Conservation (phyloP, 2,797 vertebrate species). For the Micromesistius poutassou region DNA sequence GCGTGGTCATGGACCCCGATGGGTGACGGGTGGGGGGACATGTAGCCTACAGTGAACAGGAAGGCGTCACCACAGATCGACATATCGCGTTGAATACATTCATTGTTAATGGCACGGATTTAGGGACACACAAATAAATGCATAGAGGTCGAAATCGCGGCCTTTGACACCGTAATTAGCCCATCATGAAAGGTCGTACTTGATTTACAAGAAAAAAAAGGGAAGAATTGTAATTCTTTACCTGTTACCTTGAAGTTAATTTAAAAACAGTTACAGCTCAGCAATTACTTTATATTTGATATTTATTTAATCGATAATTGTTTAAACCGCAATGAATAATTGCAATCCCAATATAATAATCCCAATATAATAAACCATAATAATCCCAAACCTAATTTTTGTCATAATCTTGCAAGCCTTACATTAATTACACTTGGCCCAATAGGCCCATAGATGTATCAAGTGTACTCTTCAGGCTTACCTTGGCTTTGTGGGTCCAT, state of each 20-base stretch:
- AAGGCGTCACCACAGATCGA: conserved; percentile 6
- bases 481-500: conserved; percentile 99
- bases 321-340: background rate
- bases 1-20: conserved; percentile 89
- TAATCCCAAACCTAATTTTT: background rate
- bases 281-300: background rate
- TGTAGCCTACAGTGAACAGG: conserved; percentile 78
- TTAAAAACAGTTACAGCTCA: background rate
- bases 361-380: too few species aligned
- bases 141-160: background rate
- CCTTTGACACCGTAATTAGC: background rate
- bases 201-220: background rate
- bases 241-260: background rate
- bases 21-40: conserved; percentile 94
- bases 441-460: background rate
- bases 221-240: too few species aligned
- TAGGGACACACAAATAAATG: background rate
- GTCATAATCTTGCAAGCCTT: background rate
- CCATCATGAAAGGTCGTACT: background rate
- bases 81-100: background rate
- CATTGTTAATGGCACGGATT: background rate
- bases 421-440: background rate
- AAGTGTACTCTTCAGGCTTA: conserved; percentile 43
- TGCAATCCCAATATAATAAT: too few species aligned
- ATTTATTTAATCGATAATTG: background rate